phyloP scores from a whole-genome alignment of 1,140 invertebrate species.

The Heterodera carotae region DNA sequence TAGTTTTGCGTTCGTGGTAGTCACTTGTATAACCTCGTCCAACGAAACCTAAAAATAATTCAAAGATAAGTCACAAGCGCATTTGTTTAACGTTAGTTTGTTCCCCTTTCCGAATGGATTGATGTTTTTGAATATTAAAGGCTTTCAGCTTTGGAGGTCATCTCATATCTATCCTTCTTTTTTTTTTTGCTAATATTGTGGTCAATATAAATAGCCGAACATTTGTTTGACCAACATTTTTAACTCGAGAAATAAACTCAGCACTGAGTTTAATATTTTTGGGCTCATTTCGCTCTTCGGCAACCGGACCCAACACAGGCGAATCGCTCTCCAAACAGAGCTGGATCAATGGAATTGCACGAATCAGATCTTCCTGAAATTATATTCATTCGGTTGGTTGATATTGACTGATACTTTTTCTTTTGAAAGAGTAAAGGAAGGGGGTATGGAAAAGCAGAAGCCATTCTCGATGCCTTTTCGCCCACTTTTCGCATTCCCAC shows the following conservation, averaged over 20 bases:
- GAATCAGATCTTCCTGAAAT: conserved; percentile 24
- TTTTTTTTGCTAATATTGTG: no score
- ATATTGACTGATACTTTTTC: conserved; percentile 24
- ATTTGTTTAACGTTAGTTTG: no score
- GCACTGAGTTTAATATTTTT: conserved; percentile 66
- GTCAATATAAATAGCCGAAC: no score
- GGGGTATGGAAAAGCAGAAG: conserved; percentile 67
- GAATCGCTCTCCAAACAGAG: conserved; percentile 56
- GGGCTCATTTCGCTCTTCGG: conserved; percentile 65
- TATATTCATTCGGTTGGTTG: neutral
- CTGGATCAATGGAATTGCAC: conserved; percentile 44
- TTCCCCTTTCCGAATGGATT: no score
- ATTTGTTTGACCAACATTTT: conserved; percentile 48
- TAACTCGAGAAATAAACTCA: conserved; percentile 66
- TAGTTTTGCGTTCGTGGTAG: conserved; percentile 65
- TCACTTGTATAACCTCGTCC: conserved; percentile 60
- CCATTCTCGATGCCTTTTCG: conserved; percentile 65
- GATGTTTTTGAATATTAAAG: no score
- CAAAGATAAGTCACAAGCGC: no score
- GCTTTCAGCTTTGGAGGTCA: no score
- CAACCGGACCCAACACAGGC: conserved; percentile 46
- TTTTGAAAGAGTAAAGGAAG: conserved; percentile 52
- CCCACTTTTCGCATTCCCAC: conserved; percentile 65
- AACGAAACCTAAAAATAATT: conserved; percentile 43
- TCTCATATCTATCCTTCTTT: no score